Evolutionary conservation across 2,113 vertebrate genomes (phyloP).

Genomic region (Sarotherodon lohbergeri): DNA sequence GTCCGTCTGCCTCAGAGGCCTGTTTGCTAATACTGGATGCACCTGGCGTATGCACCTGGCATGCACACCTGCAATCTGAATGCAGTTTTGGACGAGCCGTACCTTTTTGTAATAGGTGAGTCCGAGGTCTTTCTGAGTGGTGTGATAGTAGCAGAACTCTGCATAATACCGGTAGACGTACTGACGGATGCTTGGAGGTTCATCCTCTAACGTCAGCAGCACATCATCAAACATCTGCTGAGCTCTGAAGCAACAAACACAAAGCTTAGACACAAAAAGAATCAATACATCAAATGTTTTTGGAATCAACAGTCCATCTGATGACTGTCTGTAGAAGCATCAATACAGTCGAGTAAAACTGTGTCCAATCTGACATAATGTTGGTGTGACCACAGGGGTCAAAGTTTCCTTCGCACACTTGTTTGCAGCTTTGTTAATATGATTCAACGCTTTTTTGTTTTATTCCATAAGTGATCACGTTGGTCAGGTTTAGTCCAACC

Average conservation of each 20-base stretch:
- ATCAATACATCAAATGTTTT: not conserved
- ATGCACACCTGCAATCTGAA: not conserved
- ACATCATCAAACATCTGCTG: not conserved
- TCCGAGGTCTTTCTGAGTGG: accelerated
- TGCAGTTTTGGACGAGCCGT: not conserved
- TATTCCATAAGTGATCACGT: not conserved
- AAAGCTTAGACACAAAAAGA: not conserved
- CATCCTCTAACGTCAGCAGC: not conserved
- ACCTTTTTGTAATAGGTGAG: not conserved
- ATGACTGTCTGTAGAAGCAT: not conserved
- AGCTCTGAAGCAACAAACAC: not conserved
- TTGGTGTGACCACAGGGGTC: not conserved
- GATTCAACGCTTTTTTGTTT: not conserved
- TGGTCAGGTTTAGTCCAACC: not conserved
- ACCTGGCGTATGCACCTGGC: not conserved
- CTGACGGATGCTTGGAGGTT: not conserved
- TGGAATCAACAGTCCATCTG: not conserved
- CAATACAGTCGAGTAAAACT: not conserved
- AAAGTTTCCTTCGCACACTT: not conserved
- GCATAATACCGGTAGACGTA: not conserved
- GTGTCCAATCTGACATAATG: not conserved
- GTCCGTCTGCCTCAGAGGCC: not conserved
- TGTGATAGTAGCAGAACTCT: not conserved
- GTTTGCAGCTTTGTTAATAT: not conserved
- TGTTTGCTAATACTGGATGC: not conserved